These are phyloP conservation scores for Spatulosminthurus flaviceps DNA, from an alignment of 2,888 invertebrate genomes.

Conservation along the genomic window DNA sequence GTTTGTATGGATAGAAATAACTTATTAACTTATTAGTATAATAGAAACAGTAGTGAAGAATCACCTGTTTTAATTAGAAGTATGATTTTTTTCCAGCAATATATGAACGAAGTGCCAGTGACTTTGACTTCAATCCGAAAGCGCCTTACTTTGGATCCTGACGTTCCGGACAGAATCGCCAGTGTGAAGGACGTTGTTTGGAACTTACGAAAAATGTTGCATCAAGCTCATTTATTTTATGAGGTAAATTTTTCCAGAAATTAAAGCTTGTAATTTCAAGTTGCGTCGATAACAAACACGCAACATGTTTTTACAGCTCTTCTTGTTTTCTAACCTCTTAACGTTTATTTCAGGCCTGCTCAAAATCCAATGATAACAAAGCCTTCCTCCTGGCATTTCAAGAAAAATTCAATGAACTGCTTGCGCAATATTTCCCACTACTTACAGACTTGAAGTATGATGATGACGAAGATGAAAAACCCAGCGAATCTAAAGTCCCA, in stretches of 20 bases:
- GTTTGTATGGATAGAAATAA: not conserved
- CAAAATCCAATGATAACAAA: slow-evolving; percentile 41
- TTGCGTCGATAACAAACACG: too few relatives aligned
- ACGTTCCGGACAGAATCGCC: slow-evolving; percentile 1
- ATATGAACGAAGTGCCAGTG: slow-evolving; percentile 41
- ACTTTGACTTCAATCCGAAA: slow-evolving; percentile 49
- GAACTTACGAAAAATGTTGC: slow-evolving; percentile 50
- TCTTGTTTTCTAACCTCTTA: not conserved
- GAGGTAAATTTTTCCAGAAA: slow-evolving; percentile 49
- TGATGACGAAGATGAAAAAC: not conserved
- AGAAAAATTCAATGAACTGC: slow-evolving; percentile 25
- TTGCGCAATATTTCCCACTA: slow-evolving; percentile 10
- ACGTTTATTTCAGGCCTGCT: slow-evolving; percentile 33
- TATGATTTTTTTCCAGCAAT: slow-evolving; percentile 42
- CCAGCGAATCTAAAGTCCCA: not conserved
- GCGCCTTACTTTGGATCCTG: slow-evolving; percentile 33
- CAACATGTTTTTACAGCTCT: not conserved
- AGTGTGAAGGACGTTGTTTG: slow-evolving; percentile 45
- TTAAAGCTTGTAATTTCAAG: too few relatives aligned
- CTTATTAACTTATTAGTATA: not conserved
- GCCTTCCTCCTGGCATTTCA: slow-evolving; percentile 20
- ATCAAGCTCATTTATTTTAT: slow-evolving; percentile 52
- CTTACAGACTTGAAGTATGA: slow-evolving; percentile 32
- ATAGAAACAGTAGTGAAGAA: not conserved
- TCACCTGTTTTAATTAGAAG: too few relatives aligned